These are phyloP conservation scores for Megaceryle alcyon DNA, from an alignment of 2,797 vertebrate species.

Conservation along the genomic window DNA sequence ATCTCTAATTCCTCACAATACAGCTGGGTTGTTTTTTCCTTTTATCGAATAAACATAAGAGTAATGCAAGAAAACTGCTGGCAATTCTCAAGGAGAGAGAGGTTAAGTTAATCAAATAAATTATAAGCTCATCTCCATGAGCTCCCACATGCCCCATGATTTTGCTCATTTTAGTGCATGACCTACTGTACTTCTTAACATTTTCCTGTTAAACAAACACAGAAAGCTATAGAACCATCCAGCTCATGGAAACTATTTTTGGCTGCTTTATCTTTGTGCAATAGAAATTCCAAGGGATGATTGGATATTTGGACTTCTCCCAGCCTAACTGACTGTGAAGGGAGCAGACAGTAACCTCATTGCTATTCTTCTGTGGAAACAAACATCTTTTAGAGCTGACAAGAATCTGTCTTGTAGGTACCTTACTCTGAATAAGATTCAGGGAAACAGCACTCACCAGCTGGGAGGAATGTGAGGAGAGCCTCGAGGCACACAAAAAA, in stretches of 20 bases:
- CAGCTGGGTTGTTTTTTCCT: background rate
- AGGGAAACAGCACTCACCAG: background rate
- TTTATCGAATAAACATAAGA: conserved; percentile 37
- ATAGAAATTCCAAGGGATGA: conserved; percentile 38
- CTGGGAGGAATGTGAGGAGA: background rate
- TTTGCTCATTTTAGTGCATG: background rate
- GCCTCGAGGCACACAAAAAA: background rate
- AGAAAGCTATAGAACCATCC: conserved; percentile 23
- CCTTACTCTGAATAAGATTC: background rate
- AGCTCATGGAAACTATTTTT: conserved; percentile 53
- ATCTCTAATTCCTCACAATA: background rate
- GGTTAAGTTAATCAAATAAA: conserved; percentile 26
- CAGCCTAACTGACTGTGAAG: conserved; percentile 19
- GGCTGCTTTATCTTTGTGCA: conserved; percentile 46
- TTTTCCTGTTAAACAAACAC: conserved; percentile 43
- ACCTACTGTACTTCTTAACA: conserved; percentile 5
- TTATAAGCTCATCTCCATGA: background rate
- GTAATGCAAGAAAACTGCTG: background rate
- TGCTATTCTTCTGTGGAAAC: conserved; percentile 50
- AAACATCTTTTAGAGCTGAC: conserved; percentile 44
- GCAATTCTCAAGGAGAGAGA: background rate
- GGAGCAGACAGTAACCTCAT: conserved; percentile 51
- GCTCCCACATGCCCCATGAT: background rate
- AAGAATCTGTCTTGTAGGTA: conserved; percentile 47
- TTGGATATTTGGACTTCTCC: conserved; percentile 44